A percentile compares a stretch with the other conserved stretches of the same genome.
Evolutionary conservation across 2,888 invertebrate species (phyloP).

Genomic region (Leptogaster cylindrica): DNA sequence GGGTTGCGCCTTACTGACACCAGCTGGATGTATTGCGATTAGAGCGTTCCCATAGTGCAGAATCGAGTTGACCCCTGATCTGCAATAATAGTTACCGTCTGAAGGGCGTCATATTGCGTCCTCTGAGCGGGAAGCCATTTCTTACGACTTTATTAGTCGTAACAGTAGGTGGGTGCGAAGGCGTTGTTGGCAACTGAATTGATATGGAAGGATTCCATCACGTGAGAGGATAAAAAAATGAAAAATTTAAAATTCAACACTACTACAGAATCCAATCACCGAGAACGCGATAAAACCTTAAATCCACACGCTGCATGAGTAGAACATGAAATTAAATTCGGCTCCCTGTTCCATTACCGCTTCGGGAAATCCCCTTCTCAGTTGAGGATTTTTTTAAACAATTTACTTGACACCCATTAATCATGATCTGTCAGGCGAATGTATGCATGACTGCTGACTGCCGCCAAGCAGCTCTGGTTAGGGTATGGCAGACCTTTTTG

Average conservation of each 20-base stretch:
- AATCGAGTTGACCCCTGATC: constrained; percentile 44
- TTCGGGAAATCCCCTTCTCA: constrained; percentile 44
- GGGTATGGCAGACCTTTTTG: constrained; percentile 9
- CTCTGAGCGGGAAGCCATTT: constrained; percentile 27
- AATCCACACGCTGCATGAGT: constrained; percentile 26
- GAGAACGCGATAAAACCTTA: constrained; percentile 27
- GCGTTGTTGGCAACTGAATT: not conserved
- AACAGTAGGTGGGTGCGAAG: too few relatives aligned
- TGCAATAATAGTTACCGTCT: constrained; percentile 43
- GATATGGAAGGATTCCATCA: not conserved
- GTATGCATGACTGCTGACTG: constrained; percentile 50
- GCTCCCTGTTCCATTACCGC: constrained; percentile 24
- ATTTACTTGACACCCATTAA: constrained; percentile 63
- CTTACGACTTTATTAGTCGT: constrained; percentile 43
- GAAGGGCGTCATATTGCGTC: constrained; percentile 44
- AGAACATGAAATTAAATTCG: constrained; percentile 35
- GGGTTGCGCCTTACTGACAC: constrained; percentile 36
- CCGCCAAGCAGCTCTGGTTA: constrained; percentile 7
- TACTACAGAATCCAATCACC: constrained; percentile 15
- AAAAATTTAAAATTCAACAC: constrained; percentile 17
- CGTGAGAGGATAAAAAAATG: not conserved
- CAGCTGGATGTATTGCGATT: constrained; percentile 32
- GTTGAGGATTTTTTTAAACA: constrained; percentile 49
- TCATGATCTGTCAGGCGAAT: constrained; percentile 61
- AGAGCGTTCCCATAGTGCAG: constrained; percentile 8